Evolutionary conservation across 2,888 invertebrate species (phyloP), one percentile per base, ranked within the genome.

Genomic region (Drosophila nigritarsus): DNA sequence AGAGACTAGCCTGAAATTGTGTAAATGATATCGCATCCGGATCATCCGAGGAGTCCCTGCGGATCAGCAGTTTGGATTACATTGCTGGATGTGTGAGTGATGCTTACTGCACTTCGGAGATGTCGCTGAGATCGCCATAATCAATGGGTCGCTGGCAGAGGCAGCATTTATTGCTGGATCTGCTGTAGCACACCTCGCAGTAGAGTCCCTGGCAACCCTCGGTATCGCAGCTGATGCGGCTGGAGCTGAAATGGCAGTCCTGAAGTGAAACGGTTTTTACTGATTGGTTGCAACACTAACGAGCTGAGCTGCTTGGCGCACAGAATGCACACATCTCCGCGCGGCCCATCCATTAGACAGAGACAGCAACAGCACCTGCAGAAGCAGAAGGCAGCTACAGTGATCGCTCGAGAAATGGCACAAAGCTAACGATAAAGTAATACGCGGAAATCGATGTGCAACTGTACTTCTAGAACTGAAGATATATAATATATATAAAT

Each of bases 101-200:
- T 9, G 42, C 94, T 94, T 92, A 97, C 97, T 94, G 95, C 92
- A 97, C 97, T 86, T 97, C 95, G 77, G 97, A 97, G 45, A 96
- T 92, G 87, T 97, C 97, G 55, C 97, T 96, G 0, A 95, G 78
- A 90, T 97, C 97, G 0, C 96, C 97, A 90, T 97, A 97, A 51
- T 97, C 96, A 4, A 95, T 93, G 0, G 97, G 97, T 5, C 95
- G 94, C 79, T 95, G 93, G 86, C 98, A 98, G 42, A 97, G 94
- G 0, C 97, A 96, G 84, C 98, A 98, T 3, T 95, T 89, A 78
- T 96, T 95, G 27, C 96, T 95, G 45, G 97, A 94, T 87, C 96
- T 96, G 0, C 93, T 91, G 89, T 95, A 97, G 88, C 98, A 98
- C 55, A 94, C 94, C 0, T 92, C 88, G 87, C 98, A 98, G 90